Evolutionary conservation across 2,888 invertebrate species (phyloP).

Genomic region (Tricholauxania praeusta): DNA sequence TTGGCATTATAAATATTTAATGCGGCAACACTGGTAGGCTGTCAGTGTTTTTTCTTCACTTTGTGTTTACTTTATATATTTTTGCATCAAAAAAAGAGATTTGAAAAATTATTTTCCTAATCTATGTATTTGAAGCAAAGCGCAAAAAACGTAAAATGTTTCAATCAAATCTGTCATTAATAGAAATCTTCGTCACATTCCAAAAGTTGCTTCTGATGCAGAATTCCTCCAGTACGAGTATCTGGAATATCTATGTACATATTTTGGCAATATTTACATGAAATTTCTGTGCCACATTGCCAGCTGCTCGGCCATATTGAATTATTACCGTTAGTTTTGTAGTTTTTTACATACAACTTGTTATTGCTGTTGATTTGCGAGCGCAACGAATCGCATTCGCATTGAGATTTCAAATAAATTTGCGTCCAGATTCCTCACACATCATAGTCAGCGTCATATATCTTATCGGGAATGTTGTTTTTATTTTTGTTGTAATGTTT

Average conservation of each 20-base stretch:
- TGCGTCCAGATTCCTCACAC: conserved; percentile 14
- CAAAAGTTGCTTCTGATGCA: no score
- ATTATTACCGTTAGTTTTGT: background rate
- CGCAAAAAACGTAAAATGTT: conserved; percentile 24
- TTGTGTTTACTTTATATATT: background rate
- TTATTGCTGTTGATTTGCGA: conserved; percentile 14
- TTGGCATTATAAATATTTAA: conserved; percentile 23
- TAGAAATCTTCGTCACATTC: background rate
- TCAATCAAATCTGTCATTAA: conserved; percentile 27
- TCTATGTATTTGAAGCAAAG: background rate
- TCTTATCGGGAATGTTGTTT: background rate
- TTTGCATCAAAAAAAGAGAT: no score
- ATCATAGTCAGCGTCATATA: conserved; percentile 6
- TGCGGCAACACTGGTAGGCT: conserved; percentile 3
- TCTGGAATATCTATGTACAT: no score
- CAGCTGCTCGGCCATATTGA: conserved; percentile 1
- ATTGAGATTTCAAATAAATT: conserved; percentile 13
- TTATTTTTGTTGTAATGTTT: conserved; percentile 1
- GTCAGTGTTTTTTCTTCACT: background rate
- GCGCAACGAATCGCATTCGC: conserved; percentile 8
- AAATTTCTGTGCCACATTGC: background rate
- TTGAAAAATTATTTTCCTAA: no score
- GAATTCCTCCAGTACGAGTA: no score
- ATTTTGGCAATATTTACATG: background rate
- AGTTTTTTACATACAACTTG: background rate